Conservation (phyloP, 2,113 vertebrate genomes). For the Pachypanchax playfairii region DNA sequence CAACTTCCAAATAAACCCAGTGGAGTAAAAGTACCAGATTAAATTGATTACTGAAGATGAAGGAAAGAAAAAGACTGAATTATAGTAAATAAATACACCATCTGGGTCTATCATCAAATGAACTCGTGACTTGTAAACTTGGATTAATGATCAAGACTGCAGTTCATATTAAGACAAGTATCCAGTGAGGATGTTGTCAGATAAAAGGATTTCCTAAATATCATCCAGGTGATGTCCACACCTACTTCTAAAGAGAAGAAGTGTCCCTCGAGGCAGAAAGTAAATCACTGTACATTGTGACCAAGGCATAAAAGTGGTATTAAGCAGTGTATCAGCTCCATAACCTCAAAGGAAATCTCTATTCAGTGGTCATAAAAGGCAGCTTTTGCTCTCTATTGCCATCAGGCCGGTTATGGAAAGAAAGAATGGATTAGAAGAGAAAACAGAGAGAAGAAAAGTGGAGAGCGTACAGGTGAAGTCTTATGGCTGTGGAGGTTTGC, state of each 20-base stretch:
- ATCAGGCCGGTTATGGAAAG: slow-evolving; percentile 62
- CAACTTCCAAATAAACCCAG: too few species aligned
- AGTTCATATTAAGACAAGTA: slow-evolving; percentile 49
- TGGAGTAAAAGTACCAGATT: too few species aligned
- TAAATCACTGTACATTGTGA: slow-evolving; percentile 72
- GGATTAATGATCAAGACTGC: slow-evolving; percentile 40
- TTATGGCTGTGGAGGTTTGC: slow-evolving; percentile 79
- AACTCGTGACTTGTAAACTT: slow-evolving; percentile 25
- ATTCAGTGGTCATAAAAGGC: slow-evolving; percentile 72
- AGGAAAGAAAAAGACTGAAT: neutral
- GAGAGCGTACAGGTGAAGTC: slow-evolving; percentile 74
- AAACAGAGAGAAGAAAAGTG: slow-evolving; percentile 71
- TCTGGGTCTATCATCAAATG: slow-evolving; percentile 9
- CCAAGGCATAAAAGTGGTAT: slow-evolving; percentile 66
- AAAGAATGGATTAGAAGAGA: slow-evolving; percentile 78
- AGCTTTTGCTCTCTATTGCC: slow-evolving; percentile 64
- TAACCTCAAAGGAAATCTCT: slow-evolving; percentile 78
- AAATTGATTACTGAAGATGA: neutral
- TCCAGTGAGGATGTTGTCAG: slow-evolving; percentile 53
- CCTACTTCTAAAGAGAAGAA: slow-evolving; percentile 63
- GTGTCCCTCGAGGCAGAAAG: slow-evolving; percentile 60
- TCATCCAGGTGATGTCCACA: slow-evolving; percentile 66
- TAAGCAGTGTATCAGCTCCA: slow-evolving; percentile 71
- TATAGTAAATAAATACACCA: neutral
- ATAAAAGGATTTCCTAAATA: slow-evolving; percentile 76